Conservation (phyloP, 2,797 vertebrate species). For the Apogon talboti region DNA sequence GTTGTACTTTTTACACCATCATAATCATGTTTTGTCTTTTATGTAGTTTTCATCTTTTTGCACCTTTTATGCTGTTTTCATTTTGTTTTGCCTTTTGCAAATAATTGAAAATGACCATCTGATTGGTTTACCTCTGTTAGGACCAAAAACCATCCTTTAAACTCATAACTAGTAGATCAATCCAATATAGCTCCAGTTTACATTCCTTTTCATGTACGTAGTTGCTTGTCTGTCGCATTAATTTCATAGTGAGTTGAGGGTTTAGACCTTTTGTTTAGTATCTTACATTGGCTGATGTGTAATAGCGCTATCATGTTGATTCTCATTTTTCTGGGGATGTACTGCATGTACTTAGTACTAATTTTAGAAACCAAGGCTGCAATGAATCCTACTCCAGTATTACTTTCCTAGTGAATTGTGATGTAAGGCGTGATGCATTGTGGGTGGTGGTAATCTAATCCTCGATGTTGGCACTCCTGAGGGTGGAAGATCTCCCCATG, state of each 20-base stretch:
- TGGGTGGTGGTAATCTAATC: slow-evolving; percentile 82
- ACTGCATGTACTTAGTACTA: slow-evolving; percentile 40
- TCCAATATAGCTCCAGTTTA: background rate
- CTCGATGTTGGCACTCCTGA: slow-evolving; percentile 63
- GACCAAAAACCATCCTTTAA: too few relatives aligned
- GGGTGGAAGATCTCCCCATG: slow-evolving; percentile 66
- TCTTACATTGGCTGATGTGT: slow-evolving; percentile 31
- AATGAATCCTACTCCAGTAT: slow-evolving; percentile 27
- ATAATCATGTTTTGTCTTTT: too few relatives aligned
- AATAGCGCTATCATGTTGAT: slow-evolving; percentile 12
- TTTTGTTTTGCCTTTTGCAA: too few relatives aligned
- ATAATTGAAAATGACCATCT: too few relatives aligned
- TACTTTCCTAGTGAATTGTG: slow-evolving; percentile 65
- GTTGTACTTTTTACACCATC: too few relatives aligned
- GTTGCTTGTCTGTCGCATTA: slow-evolving; percentile 7
- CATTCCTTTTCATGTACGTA: slow-evolving; percentile 8
- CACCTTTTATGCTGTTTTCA: too few relatives aligned
- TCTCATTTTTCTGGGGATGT: slow-evolving; percentile 39
- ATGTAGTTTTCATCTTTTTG: too few relatives aligned
- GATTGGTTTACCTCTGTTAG: too few relatives aligned
- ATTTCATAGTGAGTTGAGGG: slow-evolving; percentile 24
- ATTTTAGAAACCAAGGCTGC: slow-evolving; percentile 41
- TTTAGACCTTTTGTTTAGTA: background rate
- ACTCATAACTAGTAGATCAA: too few relatives aligned
- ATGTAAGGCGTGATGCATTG: slow-evolving; percentile 78